phyloP scores from a whole-genome alignment of 2,888 invertebrate species.

The Erebia epiphron region DNA sequence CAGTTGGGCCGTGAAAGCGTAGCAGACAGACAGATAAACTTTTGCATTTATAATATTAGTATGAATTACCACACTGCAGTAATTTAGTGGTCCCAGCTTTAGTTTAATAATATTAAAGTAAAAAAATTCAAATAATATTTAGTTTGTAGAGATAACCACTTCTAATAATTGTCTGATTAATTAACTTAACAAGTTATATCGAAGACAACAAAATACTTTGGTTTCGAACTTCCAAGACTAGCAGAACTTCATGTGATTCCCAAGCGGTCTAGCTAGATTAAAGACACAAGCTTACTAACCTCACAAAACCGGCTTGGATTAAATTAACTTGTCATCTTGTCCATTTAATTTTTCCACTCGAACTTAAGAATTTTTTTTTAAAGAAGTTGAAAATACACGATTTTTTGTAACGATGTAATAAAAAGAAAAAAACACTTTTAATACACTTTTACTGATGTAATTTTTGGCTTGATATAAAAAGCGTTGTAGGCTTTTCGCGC shows the following conservation, averaged over 20 bases:
- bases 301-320: background rate
- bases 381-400: slow-evolving; percentile 1
- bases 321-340: slow-evolving; percentile 6
- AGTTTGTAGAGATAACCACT: background rate
- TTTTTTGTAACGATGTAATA: slow-evolving; percentile 2
- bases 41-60: too few species aligned
- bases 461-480: slow-evolving; percentile 11
- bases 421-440: background rate
- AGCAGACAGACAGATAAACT: too few species aligned
- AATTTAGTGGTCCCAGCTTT: too few species aligned
- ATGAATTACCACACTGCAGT: too few species aligned
- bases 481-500: slow-evolving; percentile 10
- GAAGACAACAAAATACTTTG: background rate
- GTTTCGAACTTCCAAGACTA: background rate
- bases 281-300: background rate
- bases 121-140: background rate
- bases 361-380: too few species aligned
- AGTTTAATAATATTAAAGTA: background rate
- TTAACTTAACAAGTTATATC: background rate
- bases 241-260: background rate
- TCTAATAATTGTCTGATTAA: background rate
- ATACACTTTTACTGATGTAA: background rate
- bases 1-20: too few species aligned
- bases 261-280: background rate
- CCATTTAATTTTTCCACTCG: background rate